Evolutionary conservation across 2,113 vertebrate species (phyloP), one percentile per base, ranked within the genome.

Genomic region (Hemiprocne comata): DNA sequence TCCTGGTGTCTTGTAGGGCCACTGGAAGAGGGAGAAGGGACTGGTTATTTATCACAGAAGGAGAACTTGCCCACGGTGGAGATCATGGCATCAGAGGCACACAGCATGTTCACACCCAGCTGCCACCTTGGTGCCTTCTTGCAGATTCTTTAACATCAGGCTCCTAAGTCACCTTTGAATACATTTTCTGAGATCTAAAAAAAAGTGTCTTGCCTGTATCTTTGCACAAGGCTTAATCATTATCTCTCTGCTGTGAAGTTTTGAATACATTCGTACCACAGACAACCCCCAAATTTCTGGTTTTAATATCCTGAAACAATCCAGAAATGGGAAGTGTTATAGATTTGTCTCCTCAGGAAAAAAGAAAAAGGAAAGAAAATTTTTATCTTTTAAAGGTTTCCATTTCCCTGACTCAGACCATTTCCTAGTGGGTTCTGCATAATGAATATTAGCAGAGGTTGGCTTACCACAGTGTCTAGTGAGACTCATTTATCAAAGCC

Each of bases 391-490:
- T 87, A 85, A 87, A 94, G 95, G 93, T 66, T 78, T 74, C 84
- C 85, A 80, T 93, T 95, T 95, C 55, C 91, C 91, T 91, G 90
- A 95, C 92, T 95, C 90, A 81, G 74, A 89, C 87, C 91, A 55
- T 94, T 97, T 97, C 95, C 95, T 95, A 73, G 93, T 96, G 90
- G 77, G 90, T 78, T 96, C 91, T 94, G 95, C 96, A 90, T 91
- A 96, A 95, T 93, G 90, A 95, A 97, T 97, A 93, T 96, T 86
- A 97, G 94, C 93, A 96, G 85, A 96, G 94, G 90, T 81, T 96
- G 94, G 95, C 94, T 97, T 97, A 93, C 97, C 95, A 90, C 94
- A 93, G 94, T 58, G 93, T 87, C 93, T 94, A 38, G 83, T 69
- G 94, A 96, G 95, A 92, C 79, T 94, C 96, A 94, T 97, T 96